These are phyloP conservation scores for Epinephelus coioides DNA, from an alignment of 2,797 vertebrate genomes.

Conservation along the genomic window DNA sequence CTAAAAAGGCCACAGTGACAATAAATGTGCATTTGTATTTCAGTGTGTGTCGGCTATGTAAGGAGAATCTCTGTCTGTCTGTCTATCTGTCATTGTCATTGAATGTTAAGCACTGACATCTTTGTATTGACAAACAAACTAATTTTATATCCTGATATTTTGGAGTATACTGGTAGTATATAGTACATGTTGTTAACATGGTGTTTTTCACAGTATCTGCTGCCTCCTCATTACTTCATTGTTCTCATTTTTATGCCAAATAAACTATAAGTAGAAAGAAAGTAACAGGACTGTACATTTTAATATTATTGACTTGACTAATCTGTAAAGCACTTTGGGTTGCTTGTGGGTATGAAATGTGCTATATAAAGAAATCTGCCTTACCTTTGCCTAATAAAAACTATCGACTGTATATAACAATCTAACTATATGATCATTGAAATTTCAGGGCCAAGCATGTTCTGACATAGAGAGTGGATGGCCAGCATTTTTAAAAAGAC, in stretches of 20 bases:
- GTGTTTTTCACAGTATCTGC: not conserved
- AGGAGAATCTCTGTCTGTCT: slow-evolving; percentile 30
- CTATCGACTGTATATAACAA: not conserved
- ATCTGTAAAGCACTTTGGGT: no score
- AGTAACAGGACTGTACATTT: not conserved
- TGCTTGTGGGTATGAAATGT: no score
- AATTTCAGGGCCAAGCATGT: no score
- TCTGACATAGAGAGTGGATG: not conserved
- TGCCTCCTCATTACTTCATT: not conserved
- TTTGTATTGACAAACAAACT: slow-evolving; percentile 34
- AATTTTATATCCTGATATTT: slow-evolving; percentile 45
- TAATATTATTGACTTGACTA: not conserved
- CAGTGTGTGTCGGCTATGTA: slow-evolving; percentile 45
- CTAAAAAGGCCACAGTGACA: slow-evolving; percentile 58
- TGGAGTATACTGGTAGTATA: not conserved
- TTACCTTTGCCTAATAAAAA: not conserved
- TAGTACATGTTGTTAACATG: not conserved
- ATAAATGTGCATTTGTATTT: slow-evolving; percentile 70
- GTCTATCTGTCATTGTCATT: slow-evolving; percentile 45
- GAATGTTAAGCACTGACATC: slow-evolving; percentile 53
- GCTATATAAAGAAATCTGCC: no score
- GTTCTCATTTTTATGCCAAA: slow-evolving; percentile 24
- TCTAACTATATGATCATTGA: not conserved
- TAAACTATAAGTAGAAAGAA: slow-evolving; percentile 17
- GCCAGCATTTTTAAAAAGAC: not conserved